A percentile compares a stretch with the other conserved stretches of the same genome.
phyloP scores from a whole-genome alignment of 2,797 vertebrate species.

The Tenualosa ilisha region DNA sequence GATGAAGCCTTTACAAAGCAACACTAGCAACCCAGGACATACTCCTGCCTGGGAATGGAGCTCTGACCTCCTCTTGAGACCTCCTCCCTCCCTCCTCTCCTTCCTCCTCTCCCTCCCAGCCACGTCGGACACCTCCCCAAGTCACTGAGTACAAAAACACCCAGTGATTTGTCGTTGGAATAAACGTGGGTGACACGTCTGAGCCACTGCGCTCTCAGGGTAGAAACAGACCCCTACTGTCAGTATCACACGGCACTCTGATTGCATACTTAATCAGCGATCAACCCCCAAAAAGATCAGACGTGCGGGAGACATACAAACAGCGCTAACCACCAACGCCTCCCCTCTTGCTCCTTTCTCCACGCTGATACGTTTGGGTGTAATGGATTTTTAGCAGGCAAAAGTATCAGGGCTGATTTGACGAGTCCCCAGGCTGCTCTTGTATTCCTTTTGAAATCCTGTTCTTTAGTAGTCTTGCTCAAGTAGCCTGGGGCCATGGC shows the following conservation, averaged over 20 bases:
- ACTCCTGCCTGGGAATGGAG: slow-evolving; percentile 10
- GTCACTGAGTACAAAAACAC: slow-evolving; percentile 25
- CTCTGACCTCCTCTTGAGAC: neutral
- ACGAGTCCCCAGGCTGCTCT: slow-evolving; percentile 80
- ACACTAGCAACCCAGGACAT: neutral
- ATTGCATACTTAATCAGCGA: slow-evolving; percentile 32
- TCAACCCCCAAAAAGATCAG: slow-evolving; percentile 3
- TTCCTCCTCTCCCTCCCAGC: neutral
- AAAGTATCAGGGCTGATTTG: slow-evolving; percentile 78
- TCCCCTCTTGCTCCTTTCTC: slow-evolving; percentile 32
- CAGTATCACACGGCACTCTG: slow-evolving; percentile 23
- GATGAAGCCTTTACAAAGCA: slow-evolving; percentile 19
- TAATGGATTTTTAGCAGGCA: slow-evolving; percentile 83
- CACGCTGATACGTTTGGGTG: slow-evolving; percentile 61
- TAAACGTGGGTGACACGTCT: slow-evolving; percentile 9
- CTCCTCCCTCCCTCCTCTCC: neutral
- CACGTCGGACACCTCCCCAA: slow-evolving; percentile 7
- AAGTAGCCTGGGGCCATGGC: slow-evolving; percentile 79
- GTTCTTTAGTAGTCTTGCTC: slow-evolving; percentile 81
- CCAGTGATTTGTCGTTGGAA: slow-evolving; percentile 27
- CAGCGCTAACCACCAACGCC: slow-evolving; percentile 56
- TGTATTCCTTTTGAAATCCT: slow-evolving; percentile 83
- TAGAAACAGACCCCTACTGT: slow-evolving; percentile 24
- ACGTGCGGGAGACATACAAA: slow-evolving; percentile 34
- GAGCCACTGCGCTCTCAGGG: neutral